Percentiles rank a stretch among this genome's conserved stretches.
Conservation (phyloP, 2,113 vertebrate species). For the Tachycineta bicolor region DNA sequence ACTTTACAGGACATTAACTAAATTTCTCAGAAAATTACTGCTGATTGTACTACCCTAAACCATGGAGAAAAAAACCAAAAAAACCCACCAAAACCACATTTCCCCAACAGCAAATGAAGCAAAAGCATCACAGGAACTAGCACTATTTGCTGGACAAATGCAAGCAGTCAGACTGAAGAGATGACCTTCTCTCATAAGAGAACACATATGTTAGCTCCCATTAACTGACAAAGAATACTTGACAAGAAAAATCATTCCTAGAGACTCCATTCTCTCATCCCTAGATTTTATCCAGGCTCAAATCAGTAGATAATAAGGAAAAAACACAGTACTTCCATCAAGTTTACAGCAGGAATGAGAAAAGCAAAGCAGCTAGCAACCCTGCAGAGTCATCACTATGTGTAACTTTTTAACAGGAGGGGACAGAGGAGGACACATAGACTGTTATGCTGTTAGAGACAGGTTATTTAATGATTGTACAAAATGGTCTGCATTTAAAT, state of each 20-base stretch:
- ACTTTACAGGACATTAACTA: background rate
- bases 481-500: background rate
- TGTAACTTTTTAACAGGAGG: background rate
- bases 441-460: fast-evolving
- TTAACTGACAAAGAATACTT: background rate
- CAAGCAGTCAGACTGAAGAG: background rate
- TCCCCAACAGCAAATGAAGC: background rate
- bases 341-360: constrained; percentile 44
- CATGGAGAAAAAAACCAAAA: background rate
- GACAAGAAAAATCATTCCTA: background rate
- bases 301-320: background rate
- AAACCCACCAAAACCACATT: background rate
- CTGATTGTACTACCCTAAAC: background rate
- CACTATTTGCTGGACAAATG: background rate
- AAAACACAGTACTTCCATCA: constrained; percentile 16
- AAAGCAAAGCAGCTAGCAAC: constrained; percentile 14
- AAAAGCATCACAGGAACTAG: background rate
- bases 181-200: background rate
- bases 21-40: background rate
- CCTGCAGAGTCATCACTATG: background rate
- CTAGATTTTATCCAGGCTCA: background rate
- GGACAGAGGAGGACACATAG: background rate
- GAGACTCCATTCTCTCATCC: background rate
- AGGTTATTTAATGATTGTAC: background rate
- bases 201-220: background rate